These are phyloP conservation scores for Drosophila jambulina DNA, from an alignment of 1,140 invertebrate species.

Conservation along the genomic window DNA sequence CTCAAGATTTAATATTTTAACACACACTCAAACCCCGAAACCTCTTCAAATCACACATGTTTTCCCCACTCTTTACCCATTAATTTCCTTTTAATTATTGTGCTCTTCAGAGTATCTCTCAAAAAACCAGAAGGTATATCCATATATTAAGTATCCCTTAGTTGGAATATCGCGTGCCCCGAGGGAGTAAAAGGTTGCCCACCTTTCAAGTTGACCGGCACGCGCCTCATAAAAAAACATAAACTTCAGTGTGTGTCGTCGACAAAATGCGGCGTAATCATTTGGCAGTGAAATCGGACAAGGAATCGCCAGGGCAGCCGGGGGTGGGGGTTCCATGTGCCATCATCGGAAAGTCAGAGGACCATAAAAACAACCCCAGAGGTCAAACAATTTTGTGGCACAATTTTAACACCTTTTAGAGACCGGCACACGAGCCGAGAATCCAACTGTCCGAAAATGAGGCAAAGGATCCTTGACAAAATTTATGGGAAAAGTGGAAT, in stretches of 20 bases:
- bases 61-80: not conserved
- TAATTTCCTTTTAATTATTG: constrained; percentile 39
- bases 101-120: constrained; percentile 47
- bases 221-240: constrained; percentile 75
- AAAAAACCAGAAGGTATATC: constrained; percentile 34
- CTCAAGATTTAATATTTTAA: not conserved
- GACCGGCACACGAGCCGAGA: constrained; percentile 53
- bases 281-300: constrained; percentile 38
- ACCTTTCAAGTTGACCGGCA: constrained; percentile 63
- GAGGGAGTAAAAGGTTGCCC: constrained; percentile 51
- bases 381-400: constrained; percentile 73
- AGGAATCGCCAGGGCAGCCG: not conserved
- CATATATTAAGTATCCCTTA: constrained; percentile 56
- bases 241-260: constrained; percentile 81
- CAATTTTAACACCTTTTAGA: constrained; percentile 78
- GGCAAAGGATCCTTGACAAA: constrained; percentile 41
- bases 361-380: constrained; percentile 68
- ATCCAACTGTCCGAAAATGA: constrained; percentile 48
- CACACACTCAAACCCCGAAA: not conserved
- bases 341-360: constrained; percentile 29
- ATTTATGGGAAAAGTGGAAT: constrained; percentile 65
- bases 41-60: constrained; percentile 21
- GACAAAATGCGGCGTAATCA: constrained; percentile 79
- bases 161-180: constrained; percentile 61
- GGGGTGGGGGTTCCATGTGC: constrained; percentile 22